These are phyloP conservation scores for Drosophila fuyamai DNA, from an alignment of 1,140 invertebrate species.

Conservation along the genomic window DNA sequence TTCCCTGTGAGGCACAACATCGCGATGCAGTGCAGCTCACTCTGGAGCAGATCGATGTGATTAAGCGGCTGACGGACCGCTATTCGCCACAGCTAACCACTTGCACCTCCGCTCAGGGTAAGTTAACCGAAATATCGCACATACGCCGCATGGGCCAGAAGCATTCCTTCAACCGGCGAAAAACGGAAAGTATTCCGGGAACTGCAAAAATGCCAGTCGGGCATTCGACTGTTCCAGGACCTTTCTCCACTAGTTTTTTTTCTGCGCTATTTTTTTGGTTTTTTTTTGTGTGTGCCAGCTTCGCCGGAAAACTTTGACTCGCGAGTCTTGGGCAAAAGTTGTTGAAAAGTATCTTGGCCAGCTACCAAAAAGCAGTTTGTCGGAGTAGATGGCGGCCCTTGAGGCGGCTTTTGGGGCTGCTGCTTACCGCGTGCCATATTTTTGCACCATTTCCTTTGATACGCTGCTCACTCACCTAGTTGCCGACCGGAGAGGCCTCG, in stretches of 20 bases:
- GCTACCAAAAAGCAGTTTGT: conserved; percentile 52
- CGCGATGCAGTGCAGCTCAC: conserved; percentile 92
- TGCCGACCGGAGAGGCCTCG: conserved; percentile 35
- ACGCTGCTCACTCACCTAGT: conserved; percentile 73
- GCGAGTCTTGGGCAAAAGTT: conserved; percentile 47
- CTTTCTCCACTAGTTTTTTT: conserved; percentile 22
- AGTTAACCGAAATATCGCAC: conserved; percentile 57
- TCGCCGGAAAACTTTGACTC: conserved; percentile 48
- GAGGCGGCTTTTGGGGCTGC: conserved; percentile 49
- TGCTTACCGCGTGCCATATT: conserved; percentile 82
- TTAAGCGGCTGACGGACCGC: conserved; percentile 89
- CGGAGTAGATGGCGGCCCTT: conserved; percentile 48
- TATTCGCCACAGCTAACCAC: conserved; percentile 89
- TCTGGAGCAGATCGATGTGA: conserved; percentile 93
- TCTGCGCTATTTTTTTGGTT: not conserved
- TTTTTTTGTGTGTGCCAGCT: conserved; percentile 8
- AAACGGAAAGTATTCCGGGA: conserved; percentile 36
- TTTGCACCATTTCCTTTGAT: conserved; percentile 82
- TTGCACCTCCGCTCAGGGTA: conserved; percentile 90
- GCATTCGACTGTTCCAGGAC: conserved; percentile 34
- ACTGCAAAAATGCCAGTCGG: conserved; percentile 21
- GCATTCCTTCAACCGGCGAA: conserved; percentile 17
- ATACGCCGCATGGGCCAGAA: conserved; percentile 52
- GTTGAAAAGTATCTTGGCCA: conserved; percentile 58
- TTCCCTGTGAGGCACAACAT: conserved; percentile 92